Conservation (phyloP, 2,797 vertebrate genomes). For the Rhabdophis nuchalis region DNA sequence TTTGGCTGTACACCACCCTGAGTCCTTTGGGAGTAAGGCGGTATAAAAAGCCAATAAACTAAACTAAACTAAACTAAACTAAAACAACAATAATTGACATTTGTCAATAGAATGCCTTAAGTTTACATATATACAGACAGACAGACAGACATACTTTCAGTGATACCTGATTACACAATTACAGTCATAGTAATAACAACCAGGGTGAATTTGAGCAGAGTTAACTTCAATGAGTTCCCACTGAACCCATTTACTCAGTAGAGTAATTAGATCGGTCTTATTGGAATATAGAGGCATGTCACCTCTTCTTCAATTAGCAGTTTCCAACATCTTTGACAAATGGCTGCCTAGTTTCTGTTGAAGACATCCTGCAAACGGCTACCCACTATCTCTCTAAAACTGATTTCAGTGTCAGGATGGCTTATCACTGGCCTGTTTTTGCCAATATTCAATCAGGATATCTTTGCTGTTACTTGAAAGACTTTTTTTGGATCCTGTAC, state of each 20-base stretch:
- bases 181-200: background rate
- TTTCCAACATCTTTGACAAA: background rate
- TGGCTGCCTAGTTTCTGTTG: background rate
- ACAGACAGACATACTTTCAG: too few relatives aligned
- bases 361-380: background rate
- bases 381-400: background rate
- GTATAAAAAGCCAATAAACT: too few relatives aligned
- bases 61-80: too few relatives aligned
- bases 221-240: background rate
- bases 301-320: background rate
- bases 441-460: background rate
- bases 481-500: background rate
- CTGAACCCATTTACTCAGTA: background rate
- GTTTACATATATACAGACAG: conserved; percentile 26
- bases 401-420: background rate
- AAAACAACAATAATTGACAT: background rate
- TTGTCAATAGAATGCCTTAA: conserved; percentile 20
- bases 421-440: background rate
- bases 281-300: background rate
- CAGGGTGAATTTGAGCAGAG: background rate
- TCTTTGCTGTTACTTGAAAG: background rate
- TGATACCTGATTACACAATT: background rate
- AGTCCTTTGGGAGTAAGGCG: too few relatives aligned
- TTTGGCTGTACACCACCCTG: too few relatives aligned
- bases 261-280: background rate